A percentile compares a stretch with the other conserved stretches of the same genome.
These are phyloP conservation scores for Petrosia ficiformis DNA, from an alignment of 37 sponge, comb jelly and placozoan genomes.

Conservation along the genomic window DNA sequence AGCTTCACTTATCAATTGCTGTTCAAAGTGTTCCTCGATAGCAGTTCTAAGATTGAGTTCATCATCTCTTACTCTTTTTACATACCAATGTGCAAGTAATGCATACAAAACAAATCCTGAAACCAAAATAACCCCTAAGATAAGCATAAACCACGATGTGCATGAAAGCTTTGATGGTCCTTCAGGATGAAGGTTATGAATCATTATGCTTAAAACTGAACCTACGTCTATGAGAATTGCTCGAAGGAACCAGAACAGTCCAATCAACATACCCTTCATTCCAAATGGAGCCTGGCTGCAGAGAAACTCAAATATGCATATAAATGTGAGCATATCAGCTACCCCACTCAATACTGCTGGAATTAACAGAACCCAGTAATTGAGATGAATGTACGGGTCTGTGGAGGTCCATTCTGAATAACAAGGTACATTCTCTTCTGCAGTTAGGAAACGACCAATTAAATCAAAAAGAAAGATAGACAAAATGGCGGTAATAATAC, in stretches of 20 bases:
- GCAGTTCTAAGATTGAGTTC: neutral
- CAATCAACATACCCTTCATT: constrained; percentile 28
- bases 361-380: neutral
- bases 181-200: neutral
- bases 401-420: neutral
- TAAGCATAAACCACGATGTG: neutral
- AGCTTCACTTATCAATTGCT: neutral
- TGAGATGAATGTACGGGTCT: neutral
- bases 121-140: neutral
- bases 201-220: neutral
- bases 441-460: neutral
- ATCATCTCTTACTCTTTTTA: neutral
- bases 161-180: neutral
- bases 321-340: constrained; percentile 10
- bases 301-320: constrained; percentile 14
- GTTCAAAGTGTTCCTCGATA: neutral
- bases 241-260: constrained; percentile 3
- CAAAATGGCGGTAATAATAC: neutral
- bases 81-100: neutral
- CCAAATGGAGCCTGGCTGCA: constrained; percentile 18
- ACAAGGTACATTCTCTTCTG: neutral
- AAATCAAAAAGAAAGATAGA: neutral
- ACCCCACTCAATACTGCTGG: neutral
- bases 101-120: neutral
- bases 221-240: neutral